Percentiles rank a stretch among this genome's conserved stretches.
phyloP scores from a whole-genome alignment of 2,797 vertebrate species.

The Scyliorhinus canicula region DNA sequence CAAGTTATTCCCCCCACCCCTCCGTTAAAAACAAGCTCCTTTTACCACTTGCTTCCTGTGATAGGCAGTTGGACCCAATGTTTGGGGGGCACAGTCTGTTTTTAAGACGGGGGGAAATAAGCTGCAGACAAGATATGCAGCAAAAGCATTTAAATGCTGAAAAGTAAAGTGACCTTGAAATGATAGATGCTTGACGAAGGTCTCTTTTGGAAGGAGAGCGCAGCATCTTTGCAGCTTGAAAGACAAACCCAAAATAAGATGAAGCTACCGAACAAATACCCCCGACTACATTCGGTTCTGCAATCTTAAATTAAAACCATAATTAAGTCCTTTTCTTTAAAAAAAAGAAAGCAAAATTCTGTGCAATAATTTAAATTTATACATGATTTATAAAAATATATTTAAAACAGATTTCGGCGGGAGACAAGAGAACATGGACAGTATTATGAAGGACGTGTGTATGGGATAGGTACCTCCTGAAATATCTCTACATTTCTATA shows the following conservation, averaged over 20 bases:
- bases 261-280: neutral
- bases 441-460: neutral
- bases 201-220: neutral
- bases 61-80: neutral
- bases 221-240: neutral
- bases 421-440: neutral
- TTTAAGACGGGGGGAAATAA: neutral
- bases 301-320: neutral
- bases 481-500: neutral
- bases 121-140: neutral
- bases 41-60: neutral
- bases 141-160: neutral
- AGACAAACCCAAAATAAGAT: neutral
- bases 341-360: neutral
- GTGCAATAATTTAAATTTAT: neutral
- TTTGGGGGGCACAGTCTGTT: neutral
- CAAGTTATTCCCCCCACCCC: neutral
- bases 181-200: neutral
- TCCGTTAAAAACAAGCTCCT: neutral
- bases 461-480: neutral
- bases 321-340: neutral
- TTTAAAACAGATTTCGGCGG: neutral
- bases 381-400: neutral
- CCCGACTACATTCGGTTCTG: neutral
- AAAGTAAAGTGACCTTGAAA: slow-evolving; percentile 1